Percentiles rank a stretch among this genome's conserved stretches.
Conservation (phyloP, 37 sponge, comb jelly and placozoan species). For the Cladorhizidae sp. region DNA sequence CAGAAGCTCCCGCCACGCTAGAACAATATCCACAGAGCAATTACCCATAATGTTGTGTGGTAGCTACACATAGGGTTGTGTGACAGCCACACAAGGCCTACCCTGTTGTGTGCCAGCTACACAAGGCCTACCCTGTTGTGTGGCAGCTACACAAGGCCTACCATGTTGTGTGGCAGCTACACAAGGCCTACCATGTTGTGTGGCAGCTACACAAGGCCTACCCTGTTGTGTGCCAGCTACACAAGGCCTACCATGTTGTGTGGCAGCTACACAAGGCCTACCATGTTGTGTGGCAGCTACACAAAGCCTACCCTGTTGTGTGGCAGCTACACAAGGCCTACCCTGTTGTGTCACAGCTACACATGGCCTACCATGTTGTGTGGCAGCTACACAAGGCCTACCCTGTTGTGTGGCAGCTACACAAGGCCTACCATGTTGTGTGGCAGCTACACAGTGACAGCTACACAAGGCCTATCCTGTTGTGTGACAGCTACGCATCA, state of each 20-base stretch:
- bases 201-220: neutral
- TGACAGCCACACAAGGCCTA: neutral
- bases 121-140: neutral
- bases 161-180: neutral
- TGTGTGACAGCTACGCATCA: neutral
- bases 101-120: no score
- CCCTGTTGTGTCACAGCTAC: neutral
- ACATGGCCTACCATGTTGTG: neutral
- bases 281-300: neutral
- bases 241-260: no score
- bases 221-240: neutral
- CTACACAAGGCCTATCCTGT: no score
- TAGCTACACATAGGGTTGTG: neutral
- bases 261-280: neutral
- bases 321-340: neutral
- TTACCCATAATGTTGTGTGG: no score
- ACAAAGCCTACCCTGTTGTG: no score
- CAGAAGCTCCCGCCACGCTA: conserved; percentile 78
- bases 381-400: neutral
- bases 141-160: neutral
- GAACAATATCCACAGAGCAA: neutral
- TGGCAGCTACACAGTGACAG: neutral
- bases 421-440: no score
- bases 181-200: no score
- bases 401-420: neutral